Percentiles rank a stretch among this genome's conserved stretches.
phyloP scores from a whole-genome alignment of 2,888 invertebrate genomes.

The Elmis aenea region DNA sequence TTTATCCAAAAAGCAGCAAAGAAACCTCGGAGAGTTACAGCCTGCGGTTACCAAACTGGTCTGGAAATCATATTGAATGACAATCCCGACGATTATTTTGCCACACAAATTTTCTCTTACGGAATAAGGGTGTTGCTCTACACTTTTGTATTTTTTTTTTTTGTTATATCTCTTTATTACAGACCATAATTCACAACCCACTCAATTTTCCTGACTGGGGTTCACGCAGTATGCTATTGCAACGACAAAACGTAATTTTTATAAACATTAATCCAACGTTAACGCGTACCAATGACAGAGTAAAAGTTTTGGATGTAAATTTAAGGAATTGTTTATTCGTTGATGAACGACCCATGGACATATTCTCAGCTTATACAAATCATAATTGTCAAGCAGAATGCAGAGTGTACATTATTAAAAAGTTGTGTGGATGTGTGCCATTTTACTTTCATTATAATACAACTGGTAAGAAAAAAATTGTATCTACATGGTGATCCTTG shows the following conservation, averaged over 20 bases:
- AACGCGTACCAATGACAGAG: constrained; percentile 57
- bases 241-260: constrained; percentile 54
- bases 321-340: constrained; percentile 57
- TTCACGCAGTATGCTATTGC: constrained; percentile 55
- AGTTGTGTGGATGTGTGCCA: constrained; percentile 58
- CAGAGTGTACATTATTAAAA: constrained; percentile 47
- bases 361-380: constrained; percentile 52
- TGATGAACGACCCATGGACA: constrained; percentile 49
- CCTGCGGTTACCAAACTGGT: constrained; percentile 66
- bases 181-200: constrained; percentile 61
- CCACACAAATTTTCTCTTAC: constrained; percentile 55
- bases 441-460: constrained; percentile 47
- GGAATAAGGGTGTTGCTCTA: constrained; percentile 51
- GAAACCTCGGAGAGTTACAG: constrained; percentile 56
- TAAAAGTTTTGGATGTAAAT: constrained; percentile 48
- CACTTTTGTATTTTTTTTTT: neutral
- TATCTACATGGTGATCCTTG: too few relatives aligned
- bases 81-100: constrained; percentile 57
- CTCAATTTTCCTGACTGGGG: constrained; percentile 61
- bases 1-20: constrained; percentile 32
- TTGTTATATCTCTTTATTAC: neutral
- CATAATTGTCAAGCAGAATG: constrained; percentile 62
- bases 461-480: constrained; percentile 40
- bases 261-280: constrained; percentile 59
- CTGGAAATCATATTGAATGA: constrained; percentile 56